phyloP scores from a whole-genome alignment of 30 jellyfish, hydroid and myxozoan species.

The Aurelia aurita complex sp. Pacific region DNA sequence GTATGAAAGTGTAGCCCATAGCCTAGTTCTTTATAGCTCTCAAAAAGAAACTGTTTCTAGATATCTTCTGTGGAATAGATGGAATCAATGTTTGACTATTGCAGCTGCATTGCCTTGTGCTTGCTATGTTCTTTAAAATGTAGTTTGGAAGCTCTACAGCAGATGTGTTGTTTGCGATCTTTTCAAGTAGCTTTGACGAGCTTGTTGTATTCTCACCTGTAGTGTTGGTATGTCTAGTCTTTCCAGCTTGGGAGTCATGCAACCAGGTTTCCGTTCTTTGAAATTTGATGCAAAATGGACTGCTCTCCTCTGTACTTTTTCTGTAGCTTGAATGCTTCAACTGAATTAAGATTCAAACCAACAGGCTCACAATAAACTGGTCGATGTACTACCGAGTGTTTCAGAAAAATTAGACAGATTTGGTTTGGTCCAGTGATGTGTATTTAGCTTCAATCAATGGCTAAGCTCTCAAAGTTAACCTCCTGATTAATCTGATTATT shows the following conservation, averaged over 20 bases:
- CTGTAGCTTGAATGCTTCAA: neutral
- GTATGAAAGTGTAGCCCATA: too few relatives aligned
- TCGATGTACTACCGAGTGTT: too few relatives aligned
- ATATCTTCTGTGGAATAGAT: too few relatives aligned
- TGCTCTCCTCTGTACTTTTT: neutral
- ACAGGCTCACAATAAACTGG: too few relatives aligned
- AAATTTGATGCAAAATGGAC: neutral
- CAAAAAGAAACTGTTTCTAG: too few relatives aligned
- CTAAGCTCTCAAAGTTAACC: too few relatives aligned
- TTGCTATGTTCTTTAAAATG: neutral
- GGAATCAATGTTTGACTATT: neutral
- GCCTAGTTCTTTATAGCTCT: too few relatives aligned
- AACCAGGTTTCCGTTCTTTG: neutral
- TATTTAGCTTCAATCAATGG: too few relatives aligned
- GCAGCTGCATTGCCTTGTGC: neutral
- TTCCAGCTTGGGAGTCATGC: neutral
- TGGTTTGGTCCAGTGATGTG: too few relatives aligned
- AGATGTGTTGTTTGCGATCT: neutral
- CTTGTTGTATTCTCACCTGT: neutral
- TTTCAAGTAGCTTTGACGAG: neutral
- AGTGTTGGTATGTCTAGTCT: neutral
- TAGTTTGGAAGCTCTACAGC: neutral
- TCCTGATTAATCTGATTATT: too few relatives aligned
- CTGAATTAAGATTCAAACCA: too few relatives aligned
- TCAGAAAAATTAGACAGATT: too few relatives aligned